Base-by-base conservation (phyloP, 2,888 invertebrate species). In the Pocota personata region DNA sequence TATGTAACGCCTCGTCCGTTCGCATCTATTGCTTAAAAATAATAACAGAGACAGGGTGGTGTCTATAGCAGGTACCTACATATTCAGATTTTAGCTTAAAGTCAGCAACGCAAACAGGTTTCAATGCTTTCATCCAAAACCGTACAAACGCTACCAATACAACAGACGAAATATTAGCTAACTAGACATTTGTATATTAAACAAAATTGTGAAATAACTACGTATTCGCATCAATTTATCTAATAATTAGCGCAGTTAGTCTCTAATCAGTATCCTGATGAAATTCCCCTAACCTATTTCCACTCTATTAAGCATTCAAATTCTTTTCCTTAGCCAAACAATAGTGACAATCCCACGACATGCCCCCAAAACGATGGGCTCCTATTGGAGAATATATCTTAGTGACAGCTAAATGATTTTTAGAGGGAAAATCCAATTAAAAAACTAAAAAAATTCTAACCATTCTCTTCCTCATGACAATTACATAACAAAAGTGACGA, bases 401-500 rank as follows among this genome's bases (percentile, higher is more conserved):
- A n/a, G 4, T 12, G 4, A 52, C 10, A 30, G 55, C 35, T 5
- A 52, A 66, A 21, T 8, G 24, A 14, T 6, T 16, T 48, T 27
- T 19, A 16, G 2, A 46, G 21, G 27, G 4, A 27, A 52, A 35
- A 27, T 32, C 3, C 4, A 16, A 10, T 0, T 19, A 57, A 64
- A 52, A 67, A 12, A 30, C 6, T 21, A 66, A 66, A 12, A 6
- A 48, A 48, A n/a, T 14, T 27, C 7, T 1, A 8, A 40, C 19
- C 30, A 12, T 14, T 52, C 21, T 19, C 5, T 73, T 66, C 37
- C 57, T 64, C 79, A 75, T 64, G 67, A 46, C 37, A 55, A 64
- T 84, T 84, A 84, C 84, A 84, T 84, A 84, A 84, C 69, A 69
- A 62, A n/a, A 16, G 21, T 66, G 71, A 67, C 37, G 35, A 32